Evolutionary conservation across 2,113 vertebrate species (phyloP), one percentile per base, ranked within the genome.

Genomic region (Neolamprologus caudopunctatus): DNA sequence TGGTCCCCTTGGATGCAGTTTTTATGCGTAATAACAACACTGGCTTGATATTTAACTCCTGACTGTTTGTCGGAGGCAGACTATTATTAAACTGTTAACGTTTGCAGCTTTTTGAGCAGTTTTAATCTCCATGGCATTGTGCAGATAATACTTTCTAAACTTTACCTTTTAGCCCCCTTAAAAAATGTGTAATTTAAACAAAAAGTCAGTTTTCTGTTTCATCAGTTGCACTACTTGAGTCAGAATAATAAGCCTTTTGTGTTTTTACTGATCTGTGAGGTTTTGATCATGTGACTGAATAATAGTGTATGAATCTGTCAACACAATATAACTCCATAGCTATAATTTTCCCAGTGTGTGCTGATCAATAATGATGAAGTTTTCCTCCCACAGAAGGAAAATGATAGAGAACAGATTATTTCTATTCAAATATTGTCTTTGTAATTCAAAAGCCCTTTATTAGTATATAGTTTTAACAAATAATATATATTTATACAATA

Each of bases 321-420:
- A 66, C 14, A 82, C 92, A 88, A 93, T 87, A 79, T 78, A 75
- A 33, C 73, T 17, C 28, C 83, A 88, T 89, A 92, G 63, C 40
- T 86, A 50, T 91, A 71, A 85, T 92, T 92, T 90, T 75, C 55
- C 86, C 81, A 87, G 92, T 91, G 51, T 88, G 85, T 90, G 81
- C 50, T 81, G 88, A n/a, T 58, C n/a, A 91, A 61, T 73, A 19
- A 50, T 61, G 5, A 47, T 75, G 6, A 47, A 8, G 28, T 33
- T 12, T 84, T 86, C 14, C 42, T 85, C 63, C 89, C 81, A 89
- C 87, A 73, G 80, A 87, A 73, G 80, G 40, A 86, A 85, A 87
- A n/a, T 53, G 63, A 85, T 10, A 45, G 24, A 75, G 42, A 75
- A 75, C 24, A 12, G 24, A 75, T 86, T 78, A 54, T 86, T 85